Evolutionary conservation across 1,140 invertebrate species (phyloP), one percentile per base, ranked within the genome.

Genomic region (Aphelenchoides fujianensis): DNA sequence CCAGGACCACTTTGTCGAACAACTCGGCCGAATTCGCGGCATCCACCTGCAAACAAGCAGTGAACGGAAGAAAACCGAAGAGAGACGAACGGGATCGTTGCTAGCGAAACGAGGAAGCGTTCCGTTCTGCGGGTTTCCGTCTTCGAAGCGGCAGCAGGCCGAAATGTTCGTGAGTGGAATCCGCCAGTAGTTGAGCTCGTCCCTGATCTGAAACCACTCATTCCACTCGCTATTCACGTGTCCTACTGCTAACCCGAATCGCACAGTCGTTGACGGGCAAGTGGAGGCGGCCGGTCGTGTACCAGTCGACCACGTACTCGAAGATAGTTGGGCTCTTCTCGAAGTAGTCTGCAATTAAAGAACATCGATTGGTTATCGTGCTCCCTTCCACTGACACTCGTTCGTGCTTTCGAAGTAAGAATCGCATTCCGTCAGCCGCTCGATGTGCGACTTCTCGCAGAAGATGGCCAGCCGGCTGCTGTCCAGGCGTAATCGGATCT

Each of bases 221-320:
- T n/a, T n/a, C n/a, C n/a, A n/a, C n/a, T n/a, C n/a, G n/a, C n/a
- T n/a, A n/a, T n/a, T n/a, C n/a, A n/a, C n/a, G n/a, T n/a, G n/a
- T n/a, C n/a, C n/a, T n/a, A n/a, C n/a, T n/a, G n/a, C n/a, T n/a
- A n/a, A n/a, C n/a, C n/a, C n/a, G n/a, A 48, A 83, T 83, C 7
- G 82, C 82, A 59, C 81, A 82, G n/a, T 80, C 73, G 54, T 83
- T 81, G 70, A 79, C 73, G 31, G 81, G 81, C 2, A 80, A 70
- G 68, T 83, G 81, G 23, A 83, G 63, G 66, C 74, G 75, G 7
- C 81, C 80, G 63, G 62, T 75, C 27, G 76, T n/a, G 37, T 77
- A 75, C 53, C 75, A 74, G 36, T 74, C 79, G 31, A 82, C 67
- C 23, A 82, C 69, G 53, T 76, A 78, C 54, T 83, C 81, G 62